A percentile compares a stretch with the other conserved stretches of the same genome.
phyloP scores from a whole-genome alignment of 2,113 vertebrate genomes.

The Phoxinus phoxinus region DNA sequence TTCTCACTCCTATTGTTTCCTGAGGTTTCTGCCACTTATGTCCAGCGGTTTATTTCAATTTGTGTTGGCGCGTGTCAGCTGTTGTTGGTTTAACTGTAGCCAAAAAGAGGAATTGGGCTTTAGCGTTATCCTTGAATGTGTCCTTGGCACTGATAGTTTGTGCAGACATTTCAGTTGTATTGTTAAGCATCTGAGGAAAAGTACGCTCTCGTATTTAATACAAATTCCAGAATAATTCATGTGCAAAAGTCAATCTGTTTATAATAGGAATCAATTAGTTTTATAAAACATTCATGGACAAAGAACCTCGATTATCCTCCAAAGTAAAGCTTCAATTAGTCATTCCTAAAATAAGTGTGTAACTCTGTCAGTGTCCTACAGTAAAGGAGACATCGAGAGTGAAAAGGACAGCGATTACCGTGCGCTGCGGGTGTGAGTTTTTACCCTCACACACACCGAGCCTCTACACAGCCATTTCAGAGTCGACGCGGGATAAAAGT shows the following conservation, averaged over 20 bases:
- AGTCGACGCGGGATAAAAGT: constrained; percentile 52
- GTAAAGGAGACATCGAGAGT: constrained; percentile 40
- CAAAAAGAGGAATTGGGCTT: background rate
- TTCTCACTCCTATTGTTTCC: constrained; percentile 87
- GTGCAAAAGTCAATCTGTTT: background rate
- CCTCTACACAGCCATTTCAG: constrained; percentile 59
- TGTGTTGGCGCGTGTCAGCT: constrained; percentile 70
- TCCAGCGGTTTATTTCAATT: constrained; percentile 86
- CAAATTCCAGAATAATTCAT: background rate
- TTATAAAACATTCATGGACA: background rate
- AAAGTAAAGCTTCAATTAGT: constrained; percentile 23
- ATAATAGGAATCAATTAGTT: background rate
- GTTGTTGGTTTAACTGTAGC: constrained; percentile 16
- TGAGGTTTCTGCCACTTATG: constrained; percentile 76
- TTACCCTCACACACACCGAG: constrained; percentile 41
- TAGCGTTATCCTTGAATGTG: constrained; percentile 16
- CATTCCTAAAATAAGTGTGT: constrained; percentile 27
- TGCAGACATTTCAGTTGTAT: background rate
- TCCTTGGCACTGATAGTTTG: constrained; percentile 5
- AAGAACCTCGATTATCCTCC: background rate
- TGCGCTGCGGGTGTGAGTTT: constrained; percentile 41
- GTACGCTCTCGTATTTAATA: background rate
- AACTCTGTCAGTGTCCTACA: constrained; percentile 32
- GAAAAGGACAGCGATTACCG: constrained; percentile 51
- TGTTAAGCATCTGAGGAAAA: background rate